Evolutionary conservation across 1,140 invertebrate genomes (phyloP), one percentile per base, ranked within the genome.

Genomic region (Drosophila kikkawai): DNA sequence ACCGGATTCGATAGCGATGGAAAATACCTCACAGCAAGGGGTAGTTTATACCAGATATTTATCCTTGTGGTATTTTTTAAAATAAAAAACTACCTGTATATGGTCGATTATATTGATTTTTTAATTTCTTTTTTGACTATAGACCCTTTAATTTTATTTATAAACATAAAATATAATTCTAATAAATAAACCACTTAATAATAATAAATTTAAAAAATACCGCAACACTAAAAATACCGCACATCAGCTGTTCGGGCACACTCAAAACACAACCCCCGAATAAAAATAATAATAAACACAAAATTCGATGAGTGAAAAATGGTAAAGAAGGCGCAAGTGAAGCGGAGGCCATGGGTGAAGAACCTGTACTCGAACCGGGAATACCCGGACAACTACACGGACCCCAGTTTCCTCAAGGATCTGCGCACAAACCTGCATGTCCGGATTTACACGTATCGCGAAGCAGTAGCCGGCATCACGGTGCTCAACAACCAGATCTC

Each of bases 341-440:
- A 79, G 36, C 79, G 82, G 39, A 74, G 82, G 44, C 93, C 94
- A 17, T 99, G 98, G 98, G 94, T 95, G 67, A 98, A 98, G 94
- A 97, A 97, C 87, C 94, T 99, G 17, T 99, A 98, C 82, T 96
- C 97, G 91, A 96, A 98, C 91, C 95, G 96, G 70, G 96, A 95
- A 42, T 96, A 97, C 80, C 96, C 97, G 0, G 98, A 99, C 91
- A 98, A 99, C 94, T 98, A 99, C 88, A 98, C 98, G 0, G 97
- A 98, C 92, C 92, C 93, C 41, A 94, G 95, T 37, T 99, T 99
- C 92, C 93, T 99, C 11, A 95, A 97, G 91, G 96, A 98, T 77
- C 86, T 99, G 41, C 95, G 95, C 66, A 98, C 96, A 85, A 99
- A 99, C 94, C 93, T 97, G 13, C 95, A 97, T 91, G 94, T 97